Conservation (phyloP, 2,113 vertebrate species). For the Trichomycterus rosablanca region DNA sequence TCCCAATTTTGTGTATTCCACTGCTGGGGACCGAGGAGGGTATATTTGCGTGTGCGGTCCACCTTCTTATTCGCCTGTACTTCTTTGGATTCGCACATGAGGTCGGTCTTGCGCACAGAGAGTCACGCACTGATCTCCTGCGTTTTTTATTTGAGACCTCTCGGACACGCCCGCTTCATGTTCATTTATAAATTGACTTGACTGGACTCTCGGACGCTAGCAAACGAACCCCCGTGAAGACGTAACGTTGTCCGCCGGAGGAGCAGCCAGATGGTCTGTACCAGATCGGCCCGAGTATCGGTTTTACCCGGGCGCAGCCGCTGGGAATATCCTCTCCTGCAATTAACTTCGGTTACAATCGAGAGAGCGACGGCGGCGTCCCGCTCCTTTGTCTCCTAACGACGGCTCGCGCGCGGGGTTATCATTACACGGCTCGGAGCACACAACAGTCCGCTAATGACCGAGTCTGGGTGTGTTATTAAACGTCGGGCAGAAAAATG, state of each 20-base stretch:
- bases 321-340: constrained; percentile 42
- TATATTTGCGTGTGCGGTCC: too few relatives aligned
- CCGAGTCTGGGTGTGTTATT: constrained; percentile 22
- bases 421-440: constrained; percentile 15
- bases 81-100: too few relatives aligned
- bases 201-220: too few relatives aligned
- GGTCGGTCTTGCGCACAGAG: too few relatives aligned
- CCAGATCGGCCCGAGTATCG: constrained; percentile 48
- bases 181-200: too few relatives aligned
- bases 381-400: constrained; percentile 28
- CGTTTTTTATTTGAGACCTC: too few relatives aligned
- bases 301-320: constrained; percentile 43
- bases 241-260: constrained; percentile 43
- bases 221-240: constrained; percentile 43
- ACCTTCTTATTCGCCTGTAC: too few relatives aligned
- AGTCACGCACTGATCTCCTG: too few relatives aligned
- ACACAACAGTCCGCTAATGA: constrained; percentile 24
- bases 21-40: too few relatives aligned
- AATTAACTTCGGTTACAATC: constrained; percentile 47
- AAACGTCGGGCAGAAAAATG: too few relatives aligned
- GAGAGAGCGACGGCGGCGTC: constrained; percentile 36
- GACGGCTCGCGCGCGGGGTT: constrained; percentile 24
- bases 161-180: too few relatives aligned
- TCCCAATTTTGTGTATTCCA: too few relatives aligned
- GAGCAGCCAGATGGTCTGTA: constrained; percentile 52